Evolutionary conservation across 2,797 vertebrate genomes (phyloP).

Genomic region (Potorous gilbertii): DNA sequence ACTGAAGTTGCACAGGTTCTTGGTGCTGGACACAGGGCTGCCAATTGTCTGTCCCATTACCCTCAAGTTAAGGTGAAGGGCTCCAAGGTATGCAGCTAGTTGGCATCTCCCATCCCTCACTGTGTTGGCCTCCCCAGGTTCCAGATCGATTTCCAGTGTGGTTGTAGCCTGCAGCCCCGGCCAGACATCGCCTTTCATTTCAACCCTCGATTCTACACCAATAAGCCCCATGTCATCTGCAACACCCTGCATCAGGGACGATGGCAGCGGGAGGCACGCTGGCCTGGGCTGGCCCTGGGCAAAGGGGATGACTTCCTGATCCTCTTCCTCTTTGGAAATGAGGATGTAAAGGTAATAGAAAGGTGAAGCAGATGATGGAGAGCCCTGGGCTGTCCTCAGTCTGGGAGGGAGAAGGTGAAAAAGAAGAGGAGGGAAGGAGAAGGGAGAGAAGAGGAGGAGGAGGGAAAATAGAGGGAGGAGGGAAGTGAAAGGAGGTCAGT

Average conservation of each 20-base stretch:
- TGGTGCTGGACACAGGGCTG: background rate
- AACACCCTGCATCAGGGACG: constrained; percentile 61
- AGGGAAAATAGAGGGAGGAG: background rate
- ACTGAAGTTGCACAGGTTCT: background rate
- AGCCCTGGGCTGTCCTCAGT: background rate
- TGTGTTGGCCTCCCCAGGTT: constrained; percentile 66
- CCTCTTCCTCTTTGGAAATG: constrained; percentile 77
- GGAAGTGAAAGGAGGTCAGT: too few relatives aligned
- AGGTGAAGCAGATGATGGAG: background rate
- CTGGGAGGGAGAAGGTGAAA: background rate
- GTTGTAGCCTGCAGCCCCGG: constrained; percentile 77
- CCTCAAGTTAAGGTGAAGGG: background rate
- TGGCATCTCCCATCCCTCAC: too few relatives aligned
- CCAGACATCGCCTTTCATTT: constrained; percentile 80
- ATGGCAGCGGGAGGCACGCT: constrained; percentile 76
- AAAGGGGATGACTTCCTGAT: constrained; percentile 73
- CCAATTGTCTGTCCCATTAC: background rate
- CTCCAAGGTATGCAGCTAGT: background rate
- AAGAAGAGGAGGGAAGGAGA: background rate
- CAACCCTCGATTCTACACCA: constrained; percentile 81
- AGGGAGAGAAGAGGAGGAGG: background rate
- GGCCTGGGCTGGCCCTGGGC: constrained; percentile 65
- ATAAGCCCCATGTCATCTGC: constrained; percentile 72
- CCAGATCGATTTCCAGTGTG: constrained; percentile 81
- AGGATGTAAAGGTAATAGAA: constrained; percentile 75